Base-by-base conservation (phyloP, 2,113 vertebrate species). In the Paradisaea rubra region DNA sequence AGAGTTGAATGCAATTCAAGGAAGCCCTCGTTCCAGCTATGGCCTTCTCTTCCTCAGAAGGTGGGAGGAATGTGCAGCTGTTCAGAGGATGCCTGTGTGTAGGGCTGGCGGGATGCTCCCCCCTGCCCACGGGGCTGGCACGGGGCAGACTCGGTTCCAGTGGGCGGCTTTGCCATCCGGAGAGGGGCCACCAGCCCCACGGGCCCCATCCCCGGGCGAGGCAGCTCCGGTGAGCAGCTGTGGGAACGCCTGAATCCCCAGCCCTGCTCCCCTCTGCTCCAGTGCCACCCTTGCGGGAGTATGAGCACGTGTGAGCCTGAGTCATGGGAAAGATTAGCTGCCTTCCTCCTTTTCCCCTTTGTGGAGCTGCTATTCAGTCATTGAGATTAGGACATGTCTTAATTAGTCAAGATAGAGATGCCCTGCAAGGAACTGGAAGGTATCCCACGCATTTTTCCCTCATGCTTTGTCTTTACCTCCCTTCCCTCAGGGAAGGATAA, bases 241-340 rank as follows among this genome's bases (percentile, higher is more conserved):
- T 5, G 15, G 65, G 30, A 89, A 35, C 0, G 1, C 19, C 73
- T 8, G 27, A 30, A 9, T 30, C 39, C 45, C 35, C 49, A n/a
- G 78, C 78, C 61, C 53, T 22, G 50, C 15, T 88, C 57, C 56
- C 56, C 57, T 79, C 73, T 49, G 78, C 60, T 73, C 72, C 89
- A 87, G 70, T 31, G 94, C n/a, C 84, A 52, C 59, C 1, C 2
- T 4, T 35, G 89, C 50, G 60, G 93, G 89, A 88, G 78, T 81
- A 53, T 1, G 41, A 93, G 84, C 68, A 53, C 78, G 50, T 60
- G 71, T 59, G 77, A 90, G 89, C 5, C 1, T 93, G 95, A 97
- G 93, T 95, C 93, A 95, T 95, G 91, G 87, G 91, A 96, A 96
- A 95, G 95, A 93, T 95, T 74, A 94, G 72, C 87, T 73, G 94